Evolutionary conservation across 2,113 vertebrate genomes (phyloP), one percentile per base, ranked within the genome.

Genomic region (Pseudopipra pipra): DNA sequence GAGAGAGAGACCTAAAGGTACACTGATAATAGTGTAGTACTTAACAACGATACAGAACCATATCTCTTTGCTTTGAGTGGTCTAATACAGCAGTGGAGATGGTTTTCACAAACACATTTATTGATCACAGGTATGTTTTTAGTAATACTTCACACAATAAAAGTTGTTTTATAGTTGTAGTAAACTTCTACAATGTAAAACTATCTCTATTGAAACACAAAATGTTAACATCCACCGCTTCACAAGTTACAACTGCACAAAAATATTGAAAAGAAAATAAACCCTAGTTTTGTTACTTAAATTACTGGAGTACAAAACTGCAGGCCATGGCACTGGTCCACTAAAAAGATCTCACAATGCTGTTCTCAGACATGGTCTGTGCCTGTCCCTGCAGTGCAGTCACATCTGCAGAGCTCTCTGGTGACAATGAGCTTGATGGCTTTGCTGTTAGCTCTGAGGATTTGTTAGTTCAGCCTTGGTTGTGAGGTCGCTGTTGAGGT

Each of bases 381-480:
- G 39, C 65, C 47, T 13, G 1, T 21, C 44, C 71, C 47, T 84
- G 5, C 15, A 58, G 55, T 8, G 35, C 27, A 51, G 28, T 28
- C 27, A 24, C n/a, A 5, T 65, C 78, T 82, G 66, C 63, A 84
- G 83, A 77, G 58, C 59, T 86, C 5, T 0, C 21, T 58, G 78
- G 56, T 55, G 87, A 56, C 79, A 90, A 62, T 77, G 91, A 85
- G 80, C 62, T 46, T 66, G 92, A 55, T 3, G 24, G 66, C 85
- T 81, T 56, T 49, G 74, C 47, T 19, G n/a, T 39, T 49, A 44
- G 22, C 41, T 62, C 4, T 30, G 74, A 52, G 37, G 61, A 16
- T 82, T 90, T 95, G 86, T 93, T 86, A 61, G 70, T 44, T 92
- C 88, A 87, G 90, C 93, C 96, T 96, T 96, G 96, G 70, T 37